Evolutionary conservation across 2,888 invertebrate genomes (phyloP).

Genomic region (Julus scanicus): DNA sequence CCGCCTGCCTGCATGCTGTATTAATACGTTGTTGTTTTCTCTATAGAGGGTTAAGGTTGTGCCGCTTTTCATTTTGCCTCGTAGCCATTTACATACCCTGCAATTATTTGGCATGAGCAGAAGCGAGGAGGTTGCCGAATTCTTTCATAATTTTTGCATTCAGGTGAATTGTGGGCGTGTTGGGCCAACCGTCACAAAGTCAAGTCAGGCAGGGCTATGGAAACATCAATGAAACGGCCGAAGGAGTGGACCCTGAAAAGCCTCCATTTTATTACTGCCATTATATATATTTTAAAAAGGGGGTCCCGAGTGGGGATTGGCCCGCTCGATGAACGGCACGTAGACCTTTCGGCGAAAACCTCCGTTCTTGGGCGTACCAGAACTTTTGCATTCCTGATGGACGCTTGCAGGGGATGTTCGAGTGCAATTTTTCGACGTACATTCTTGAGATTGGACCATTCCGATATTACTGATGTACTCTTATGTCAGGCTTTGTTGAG

Average conservation of each 20-base stretch:
- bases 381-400: not conserved
- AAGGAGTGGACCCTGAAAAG: constrained; percentile 28
- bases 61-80: not conserved
- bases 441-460: too few relatives aligned
- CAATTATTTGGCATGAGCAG: not conserved
- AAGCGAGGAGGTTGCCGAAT: constrained; percentile 17
- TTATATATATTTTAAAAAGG: constrained; percentile 6
- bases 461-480: too few relatives aligned
- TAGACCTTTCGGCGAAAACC: not conserved
- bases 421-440: not conserved
- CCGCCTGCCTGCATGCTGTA: not conserved
- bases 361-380: not conserved
- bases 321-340: not conserved
- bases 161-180: constrained; percentile 15
- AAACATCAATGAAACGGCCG: constrained; percentile 15
- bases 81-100: constrained; percentile 5
- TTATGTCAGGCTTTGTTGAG: too few relatives aligned
- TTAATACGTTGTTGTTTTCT: not conserved
- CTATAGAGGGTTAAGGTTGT: not conserved
- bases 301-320: not conserved
- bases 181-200: constrained; percentile 1
- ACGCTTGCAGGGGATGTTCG: not conserved
- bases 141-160: constrained; percentile 21
- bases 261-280: constrained; percentile 9
- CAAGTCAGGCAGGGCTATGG: not conserved